Percentiles rank a stretch among this genome's conserved stretches.
Conservation (phyloP, 1,140 invertebrate genomes). For the Bombus affinis region DNA sequence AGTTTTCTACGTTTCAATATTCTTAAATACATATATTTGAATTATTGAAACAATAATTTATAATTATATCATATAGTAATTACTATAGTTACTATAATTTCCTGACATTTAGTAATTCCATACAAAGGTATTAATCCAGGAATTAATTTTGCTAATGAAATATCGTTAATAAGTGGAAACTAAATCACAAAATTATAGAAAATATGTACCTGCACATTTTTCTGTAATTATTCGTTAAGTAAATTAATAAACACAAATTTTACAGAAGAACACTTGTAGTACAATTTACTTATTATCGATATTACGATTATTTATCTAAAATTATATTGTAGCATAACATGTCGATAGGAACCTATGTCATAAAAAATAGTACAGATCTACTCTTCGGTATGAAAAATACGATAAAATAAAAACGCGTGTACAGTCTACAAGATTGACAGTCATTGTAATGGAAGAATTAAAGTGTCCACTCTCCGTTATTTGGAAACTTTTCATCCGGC, state of each 20-base stretch:
- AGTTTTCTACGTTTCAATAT: too few relatives aligned
- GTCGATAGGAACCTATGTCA: background rate
- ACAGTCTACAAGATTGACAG: conserved; percentile 33
- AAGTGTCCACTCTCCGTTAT: conserved; percentile 66
- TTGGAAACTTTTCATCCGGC: conserved; percentile 58
- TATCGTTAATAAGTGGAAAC: too few relatives aligned
- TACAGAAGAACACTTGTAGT: background rate
- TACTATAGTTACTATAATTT: too few relatives aligned
- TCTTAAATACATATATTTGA: too few relatives aligned
- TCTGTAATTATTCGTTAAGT: background rate
- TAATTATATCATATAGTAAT: too few relatives aligned
- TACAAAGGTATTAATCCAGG: too few relatives aligned
- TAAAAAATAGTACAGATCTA: background rate
- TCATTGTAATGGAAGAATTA: conserved; percentile 69
- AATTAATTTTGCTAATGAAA: too few relatives aligned
- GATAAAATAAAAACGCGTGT: conserved; percentile 28
- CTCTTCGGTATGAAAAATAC: conserved; percentile 32
- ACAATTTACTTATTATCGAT: background rate
- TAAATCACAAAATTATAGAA: too few relatives aligned
- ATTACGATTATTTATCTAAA: background rate
- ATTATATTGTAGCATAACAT: background rate
- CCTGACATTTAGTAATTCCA: too few relatives aligned
- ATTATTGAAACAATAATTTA: too few relatives aligned
- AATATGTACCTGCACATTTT: background rate
- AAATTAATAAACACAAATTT: background rate